Percentiles rank a stretch among this genome's conserved stretches.
phyloP scores from a whole-genome alignment of 2,113 vertebrate genomes.

The Macquaria australasica region DNA sequence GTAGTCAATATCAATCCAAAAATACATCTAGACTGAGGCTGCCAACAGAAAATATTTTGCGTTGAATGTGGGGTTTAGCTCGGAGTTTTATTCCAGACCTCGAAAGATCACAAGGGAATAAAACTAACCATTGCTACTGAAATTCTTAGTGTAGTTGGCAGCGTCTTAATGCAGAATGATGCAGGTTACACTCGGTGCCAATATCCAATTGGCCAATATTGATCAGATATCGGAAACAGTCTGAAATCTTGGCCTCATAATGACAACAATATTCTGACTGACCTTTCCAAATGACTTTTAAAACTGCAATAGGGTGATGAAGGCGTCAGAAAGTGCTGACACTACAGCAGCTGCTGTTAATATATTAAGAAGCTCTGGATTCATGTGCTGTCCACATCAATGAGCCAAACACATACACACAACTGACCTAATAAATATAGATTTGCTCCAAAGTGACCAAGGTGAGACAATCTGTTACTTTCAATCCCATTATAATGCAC shows the following conservation, averaged over 20 bases:
- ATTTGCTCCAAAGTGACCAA: slow-evolving; percentile 3
- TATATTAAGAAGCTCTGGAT: slow-evolving; percentile 8
- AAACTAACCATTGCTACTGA: background rate
- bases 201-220: slow-evolving; percentile 9
- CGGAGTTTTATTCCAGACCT: slow-evolving; percentile 5
- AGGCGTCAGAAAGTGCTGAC: slow-evolving; percentile 29
- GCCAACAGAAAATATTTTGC: background rate
- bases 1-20: slow-evolving; percentile 1
- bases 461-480: slow-evolving; percentile 29
- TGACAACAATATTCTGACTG: slow-evolving; percentile 31
- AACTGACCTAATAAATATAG: slow-evolving; percentile 36
- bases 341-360: slow-evolving; percentile 10
- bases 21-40: background rate
- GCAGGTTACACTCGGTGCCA: slow-evolving; percentile 21
- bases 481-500: slow-evolving; percentile 7
- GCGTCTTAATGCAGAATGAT: background rate
- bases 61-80: background rate
- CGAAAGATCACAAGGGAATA: background rate
- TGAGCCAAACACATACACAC: slow-evolving; percentile 21
- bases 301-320: slow-evolving; percentile 27
- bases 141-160: background rate
- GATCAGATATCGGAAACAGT: slow-evolving; percentile 28
- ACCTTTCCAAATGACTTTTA: slow-evolving; percentile 53
- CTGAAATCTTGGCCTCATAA: slow-evolving; percentile 39
- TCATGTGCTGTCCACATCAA: slow-evolving; percentile 14